Conservation (phyloP, 35 echinoderm and acorn worm genomes). For the Antedon bifida region DNA sequence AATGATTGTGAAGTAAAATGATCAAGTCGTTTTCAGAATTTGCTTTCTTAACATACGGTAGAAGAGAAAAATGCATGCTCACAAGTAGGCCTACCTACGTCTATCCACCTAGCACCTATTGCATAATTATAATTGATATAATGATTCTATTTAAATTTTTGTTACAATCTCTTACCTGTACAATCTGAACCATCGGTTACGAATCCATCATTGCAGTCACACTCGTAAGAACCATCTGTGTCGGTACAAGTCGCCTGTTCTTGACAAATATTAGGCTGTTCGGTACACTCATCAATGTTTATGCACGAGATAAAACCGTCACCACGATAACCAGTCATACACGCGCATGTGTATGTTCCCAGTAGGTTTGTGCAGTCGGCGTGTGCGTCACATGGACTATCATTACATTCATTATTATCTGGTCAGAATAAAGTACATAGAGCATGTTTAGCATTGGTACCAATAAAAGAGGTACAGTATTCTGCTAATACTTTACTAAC, state of each 20-base stretch:
- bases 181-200: background rate
- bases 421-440: background rate
- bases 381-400: background rate
- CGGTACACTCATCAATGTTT: slow-evolving; percentile 8
- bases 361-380: background rate
- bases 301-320: background rate
- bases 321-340: background rate
- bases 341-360: background rate
- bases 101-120: too few species aligned
- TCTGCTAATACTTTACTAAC: background rate
- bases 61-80: too few species aligned
- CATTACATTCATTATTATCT: background rate
- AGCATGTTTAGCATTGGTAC: background rate
- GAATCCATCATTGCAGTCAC: background rate
- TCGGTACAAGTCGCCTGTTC: background rate
- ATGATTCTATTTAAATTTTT: too few species aligned
- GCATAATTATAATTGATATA: too few species aligned
- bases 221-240: slow-evolving; percentile 2
- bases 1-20: too few species aligned
- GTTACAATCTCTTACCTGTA: background rate
- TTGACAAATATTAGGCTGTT: background rate
- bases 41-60: too few species aligned
- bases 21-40: too few species aligned
- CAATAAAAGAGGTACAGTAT: background rate
- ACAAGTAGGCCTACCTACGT: too few species aligned